phyloP scores from a whole-genome alignment of 2,888 invertebrate genomes.

The Phyllotreta cruciferae region DNA sequence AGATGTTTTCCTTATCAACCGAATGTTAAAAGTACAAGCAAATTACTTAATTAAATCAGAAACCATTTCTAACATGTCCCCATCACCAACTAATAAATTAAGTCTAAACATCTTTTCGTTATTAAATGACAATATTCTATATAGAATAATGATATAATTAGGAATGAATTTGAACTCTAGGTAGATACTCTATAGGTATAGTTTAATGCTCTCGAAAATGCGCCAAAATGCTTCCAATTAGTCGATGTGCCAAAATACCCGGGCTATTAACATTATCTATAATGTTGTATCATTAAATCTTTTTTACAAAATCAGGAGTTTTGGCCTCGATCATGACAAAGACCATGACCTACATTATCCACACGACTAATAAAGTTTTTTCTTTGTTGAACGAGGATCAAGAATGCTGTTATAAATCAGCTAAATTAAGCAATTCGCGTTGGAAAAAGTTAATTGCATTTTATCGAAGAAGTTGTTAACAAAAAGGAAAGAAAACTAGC shows the following conservation, averaged over 20 bases:
- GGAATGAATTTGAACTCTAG: too few relatives aligned
- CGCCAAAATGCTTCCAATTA: neutral
- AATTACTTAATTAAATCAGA: neutral
- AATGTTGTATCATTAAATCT: constrained; percentile 17
- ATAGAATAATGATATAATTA: too few relatives aligned
- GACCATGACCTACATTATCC: constrained; percentile 30
- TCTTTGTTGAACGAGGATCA: constrained; percentile 20
- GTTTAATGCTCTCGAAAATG: neutral
- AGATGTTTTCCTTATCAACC: constrained; percentile 10
- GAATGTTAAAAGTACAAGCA: constrained; percentile 5
- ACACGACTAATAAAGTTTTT: constrained; percentile 24
- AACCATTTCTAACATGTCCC: too few relatives aligned
- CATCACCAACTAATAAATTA: too few relatives aligned
- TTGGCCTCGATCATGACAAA: constrained; percentile 30
- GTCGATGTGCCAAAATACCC: neutral
- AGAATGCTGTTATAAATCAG: constrained; percentile 30
- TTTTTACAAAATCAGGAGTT: constrained; percentile 15
- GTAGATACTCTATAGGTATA: too few relatives aligned
- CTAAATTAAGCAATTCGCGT: constrained; percentile 27
- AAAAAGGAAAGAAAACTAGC: constrained; percentile 2
- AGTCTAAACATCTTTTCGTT: too few relatives aligned
- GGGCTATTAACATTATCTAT: constrained; percentile 15
- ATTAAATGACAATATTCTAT: too few relatives aligned
- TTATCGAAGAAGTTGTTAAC: constrained; percentile 20
- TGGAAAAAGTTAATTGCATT: constrained; percentile 23